A percentile compares a stretch with the other conserved stretches of the same genome.
These are phyloP conservation scores for Troides helena DNA, from an alignment of 2,888 invertebrate genomes.

Conservation along the genomic window DNA sequence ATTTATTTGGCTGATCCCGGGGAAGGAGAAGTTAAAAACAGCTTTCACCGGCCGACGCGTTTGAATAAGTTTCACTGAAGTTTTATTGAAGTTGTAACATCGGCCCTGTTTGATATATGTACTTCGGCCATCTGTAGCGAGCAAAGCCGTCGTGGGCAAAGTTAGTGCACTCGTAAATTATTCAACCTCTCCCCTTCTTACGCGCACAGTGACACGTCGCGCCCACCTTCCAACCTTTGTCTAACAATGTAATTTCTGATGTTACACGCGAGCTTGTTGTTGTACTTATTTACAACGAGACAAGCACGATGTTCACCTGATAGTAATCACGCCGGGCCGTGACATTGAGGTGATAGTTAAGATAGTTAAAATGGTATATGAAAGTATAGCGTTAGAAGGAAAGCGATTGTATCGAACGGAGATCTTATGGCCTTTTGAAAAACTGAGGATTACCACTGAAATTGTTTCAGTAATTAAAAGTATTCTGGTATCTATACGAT, in stretches of 20 bases:
- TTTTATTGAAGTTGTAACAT: constrained; percentile 63
- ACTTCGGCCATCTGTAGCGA: constrained; percentile 56
- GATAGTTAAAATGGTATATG: no score
- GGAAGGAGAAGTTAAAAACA: constrained; percentile 76
- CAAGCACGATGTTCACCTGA: no score
- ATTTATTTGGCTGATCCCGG: constrained; percentile 70
- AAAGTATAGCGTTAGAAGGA: no score
- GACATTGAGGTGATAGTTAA: no score
- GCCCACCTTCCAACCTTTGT: constrained; percentile 50
- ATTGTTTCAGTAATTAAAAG: no score
- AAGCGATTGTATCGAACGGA: no score
- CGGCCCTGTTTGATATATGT: constrained; percentile 70
- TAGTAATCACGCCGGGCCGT: no score
- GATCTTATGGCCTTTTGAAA: no score
- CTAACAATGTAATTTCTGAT: constrained; percentile 51
- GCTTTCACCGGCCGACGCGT: constrained; percentile 61
- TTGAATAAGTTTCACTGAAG: constrained; percentile 56
- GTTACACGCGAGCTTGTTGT: constrained; percentile 26
- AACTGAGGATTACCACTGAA: no score
- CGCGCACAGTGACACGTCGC: constrained; percentile 57
- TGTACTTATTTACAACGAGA: no score
- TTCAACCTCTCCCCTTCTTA: constrained; percentile 60
- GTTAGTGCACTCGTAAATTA: constrained; percentile 76
- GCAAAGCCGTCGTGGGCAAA: constrained; percentile 60
- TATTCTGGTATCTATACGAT: no score